phyloP scores from a whole-genome alignment of 2,113 vertebrate species.

The Syngnathus floridae region DNA sequence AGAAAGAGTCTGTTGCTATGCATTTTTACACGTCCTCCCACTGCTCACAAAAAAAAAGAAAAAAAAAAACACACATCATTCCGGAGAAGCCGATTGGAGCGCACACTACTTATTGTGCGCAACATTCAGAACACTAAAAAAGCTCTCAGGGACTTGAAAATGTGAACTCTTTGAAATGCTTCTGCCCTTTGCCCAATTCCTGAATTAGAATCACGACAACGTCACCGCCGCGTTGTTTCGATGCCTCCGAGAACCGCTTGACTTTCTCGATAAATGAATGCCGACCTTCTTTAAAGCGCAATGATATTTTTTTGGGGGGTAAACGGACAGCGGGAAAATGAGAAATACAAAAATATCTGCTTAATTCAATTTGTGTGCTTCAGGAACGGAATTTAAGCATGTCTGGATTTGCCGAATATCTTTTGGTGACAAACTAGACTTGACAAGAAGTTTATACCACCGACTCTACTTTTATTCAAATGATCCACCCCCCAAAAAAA shows the following conservation, averaged over 20 bases:
- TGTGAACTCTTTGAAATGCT: constrained; percentile 25
- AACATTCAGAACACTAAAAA: constrained; percentile 34
- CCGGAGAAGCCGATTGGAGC: constrained; percentile 43
- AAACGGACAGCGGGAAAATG: background rate
- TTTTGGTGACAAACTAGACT: no score
- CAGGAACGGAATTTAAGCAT: constrained; percentile 6
- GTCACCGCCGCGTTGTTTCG: constrained; percentile 10
- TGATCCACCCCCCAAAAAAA: background rate
- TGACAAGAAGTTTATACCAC: background rate
- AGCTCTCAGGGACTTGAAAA: constrained; percentile 6
- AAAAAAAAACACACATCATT: constrained; percentile 23
- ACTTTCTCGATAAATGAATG: background rate
- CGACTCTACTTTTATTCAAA: background rate
- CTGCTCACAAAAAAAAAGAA: constrained; percentile 42
- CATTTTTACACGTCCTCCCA: constrained; percentile 65
- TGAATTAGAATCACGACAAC: constrained; percentile 13
- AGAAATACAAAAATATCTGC: background rate
- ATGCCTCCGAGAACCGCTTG: constrained; percentile 6
- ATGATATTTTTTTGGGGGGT: background rate
- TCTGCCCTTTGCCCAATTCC: constrained; percentile 29
- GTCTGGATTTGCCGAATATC: no score
- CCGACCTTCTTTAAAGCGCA: constrained; percentile 5
- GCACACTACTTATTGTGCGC: constrained; percentile 25
- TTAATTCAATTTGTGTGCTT: constrained; percentile 6
- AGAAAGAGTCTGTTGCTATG: constrained; percentile 68